Evolutionary conservation across 2,797 vertebrate species (phyloP).

Genomic region (Hafferia zeledoni): DNA sequence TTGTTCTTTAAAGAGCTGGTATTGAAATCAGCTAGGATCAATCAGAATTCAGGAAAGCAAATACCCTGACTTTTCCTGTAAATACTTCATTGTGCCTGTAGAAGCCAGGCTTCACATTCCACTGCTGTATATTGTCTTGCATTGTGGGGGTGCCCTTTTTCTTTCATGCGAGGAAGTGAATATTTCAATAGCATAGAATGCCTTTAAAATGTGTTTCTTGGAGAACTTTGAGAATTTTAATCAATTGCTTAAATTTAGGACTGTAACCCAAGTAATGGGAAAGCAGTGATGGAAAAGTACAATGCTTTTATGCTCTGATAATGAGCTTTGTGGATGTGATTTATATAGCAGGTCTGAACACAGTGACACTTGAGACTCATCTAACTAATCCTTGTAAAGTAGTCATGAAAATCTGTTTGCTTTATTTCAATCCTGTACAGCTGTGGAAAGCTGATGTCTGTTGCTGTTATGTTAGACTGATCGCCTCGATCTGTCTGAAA

Average conservation of each 20-base stretch:
- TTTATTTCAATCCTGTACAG: background rate
- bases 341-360: background rate
- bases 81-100: background rate
- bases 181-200: background rate
- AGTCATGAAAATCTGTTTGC: background rate
- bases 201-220: background rate
- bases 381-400: background rate
- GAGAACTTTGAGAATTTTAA: background rate
- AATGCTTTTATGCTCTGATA: background rate
- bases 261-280: background rate
- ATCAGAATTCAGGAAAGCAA: background rate
- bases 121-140: background rate
- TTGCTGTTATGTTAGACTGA: background rate
- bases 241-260: background rate
- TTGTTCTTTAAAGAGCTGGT: background rate
- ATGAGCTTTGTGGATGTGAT: background rate
- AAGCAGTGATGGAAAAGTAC: background rate
- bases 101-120: background rate
- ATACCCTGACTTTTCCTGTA: background rate
- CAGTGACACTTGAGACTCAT: background rate
- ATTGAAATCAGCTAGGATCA: background rate
- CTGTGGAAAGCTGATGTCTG: background rate
- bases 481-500: conserved; percentile 1
- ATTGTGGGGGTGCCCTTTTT: background rate
- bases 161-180: background rate